A percentile compares a stretch with the other conserved stretches of the same genome.
phyloP scores from a whole-genome alignment of 2,797 vertebrate genomes.

The Liasis olivaceus region DNA sequence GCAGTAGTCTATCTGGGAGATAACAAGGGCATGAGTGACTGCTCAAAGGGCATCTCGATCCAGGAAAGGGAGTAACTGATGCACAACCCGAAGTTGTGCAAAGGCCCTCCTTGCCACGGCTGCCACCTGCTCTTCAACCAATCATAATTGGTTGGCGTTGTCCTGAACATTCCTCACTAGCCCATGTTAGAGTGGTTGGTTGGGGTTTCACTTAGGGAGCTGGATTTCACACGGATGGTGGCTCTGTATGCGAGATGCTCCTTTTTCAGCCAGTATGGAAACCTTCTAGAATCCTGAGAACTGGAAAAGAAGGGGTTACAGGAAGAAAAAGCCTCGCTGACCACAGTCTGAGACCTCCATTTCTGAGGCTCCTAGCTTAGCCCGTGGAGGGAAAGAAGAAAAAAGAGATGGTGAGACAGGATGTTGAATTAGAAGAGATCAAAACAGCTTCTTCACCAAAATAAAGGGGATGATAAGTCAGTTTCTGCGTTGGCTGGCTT shows the following conservation, averaged over 20 bases:
- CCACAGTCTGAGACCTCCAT: neutral
- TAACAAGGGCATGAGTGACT: too few relatives aligned
- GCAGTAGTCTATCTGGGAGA: too few relatives aligned
- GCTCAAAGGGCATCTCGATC: too few relatives aligned
- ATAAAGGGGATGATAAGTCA: conserved; percentile 38
- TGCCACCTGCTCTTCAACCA: too few relatives aligned
- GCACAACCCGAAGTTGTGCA: too few relatives aligned
- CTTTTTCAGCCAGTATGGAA: neutral
- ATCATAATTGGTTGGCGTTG: too few relatives aligned
- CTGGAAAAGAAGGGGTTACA: neutral
- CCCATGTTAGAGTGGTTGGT: neutral
- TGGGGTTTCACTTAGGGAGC: too few relatives aligned
- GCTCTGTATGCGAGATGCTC: too few relatives aligned
- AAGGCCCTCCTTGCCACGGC: too few relatives aligned
- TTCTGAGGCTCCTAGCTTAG: neutral
- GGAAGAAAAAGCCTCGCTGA: neutral
- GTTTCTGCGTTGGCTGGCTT: neutral
- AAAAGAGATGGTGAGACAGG: accelerated
- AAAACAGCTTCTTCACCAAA: neutral
- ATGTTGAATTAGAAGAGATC: conserved; percentile 37
- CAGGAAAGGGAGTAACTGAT: too few relatives aligned
- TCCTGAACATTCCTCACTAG: neutral
- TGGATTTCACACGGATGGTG: too few relatives aligned
- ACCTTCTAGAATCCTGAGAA: neutral
- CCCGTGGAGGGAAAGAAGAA: neutral